phyloP scores from a whole-genome alignment of 2,113 vertebrate genomes.

The Austrofundulus limnaeus region DNA sequence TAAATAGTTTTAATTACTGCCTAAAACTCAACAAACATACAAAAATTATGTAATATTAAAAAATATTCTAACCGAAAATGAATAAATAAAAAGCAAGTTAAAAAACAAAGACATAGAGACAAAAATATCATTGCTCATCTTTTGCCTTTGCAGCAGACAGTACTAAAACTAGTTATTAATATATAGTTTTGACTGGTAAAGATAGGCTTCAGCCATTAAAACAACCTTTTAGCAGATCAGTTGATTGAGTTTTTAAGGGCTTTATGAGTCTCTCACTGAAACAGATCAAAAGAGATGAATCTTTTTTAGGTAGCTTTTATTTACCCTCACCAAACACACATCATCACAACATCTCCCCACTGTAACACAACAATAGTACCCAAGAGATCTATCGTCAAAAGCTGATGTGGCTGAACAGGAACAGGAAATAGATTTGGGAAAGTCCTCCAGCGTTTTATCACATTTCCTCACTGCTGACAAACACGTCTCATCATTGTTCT shows the following conservation, averaged over 20 bases:
- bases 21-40: too few relatives aligned
- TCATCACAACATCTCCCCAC: conserved; percentile 31
- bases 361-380: conserved; percentile 68
- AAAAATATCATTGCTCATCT: too few relatives aligned
- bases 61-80: too few relatives aligned
- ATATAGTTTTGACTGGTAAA: too few relatives aligned
- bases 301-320: conserved; percentile 68
- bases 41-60: too few relatives aligned
- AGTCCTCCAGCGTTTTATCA: conserved; percentile 74
- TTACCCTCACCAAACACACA: conserved; percentile 35
- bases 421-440: conserved; percentile 79
- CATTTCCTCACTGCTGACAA: conserved; percentile 70
- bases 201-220: too few relatives aligned
- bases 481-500: conserved; percentile 61
- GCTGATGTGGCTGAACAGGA: conserved; percentile 76
- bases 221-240: too few relatives aligned
- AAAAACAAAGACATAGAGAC: too few relatives aligned
- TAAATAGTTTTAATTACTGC: too few relatives aligned
- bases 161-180: too few relatives aligned
- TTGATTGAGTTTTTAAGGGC: conserved; percentile 22
- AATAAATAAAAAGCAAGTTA: too few relatives aligned
- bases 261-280: conserved; percentile 71
- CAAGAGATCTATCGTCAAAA: conserved; percentile 68
- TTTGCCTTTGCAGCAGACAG: too few relatives aligned
- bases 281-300: conserved; percentile 77